A percentile compares a stretch with the other conserved stretches of the same genome.
These are phyloP conservation scores for Machimus atricapillus DNA, from an alignment of 2,888 invertebrate species.

Conservation along the genomic window DNA sequence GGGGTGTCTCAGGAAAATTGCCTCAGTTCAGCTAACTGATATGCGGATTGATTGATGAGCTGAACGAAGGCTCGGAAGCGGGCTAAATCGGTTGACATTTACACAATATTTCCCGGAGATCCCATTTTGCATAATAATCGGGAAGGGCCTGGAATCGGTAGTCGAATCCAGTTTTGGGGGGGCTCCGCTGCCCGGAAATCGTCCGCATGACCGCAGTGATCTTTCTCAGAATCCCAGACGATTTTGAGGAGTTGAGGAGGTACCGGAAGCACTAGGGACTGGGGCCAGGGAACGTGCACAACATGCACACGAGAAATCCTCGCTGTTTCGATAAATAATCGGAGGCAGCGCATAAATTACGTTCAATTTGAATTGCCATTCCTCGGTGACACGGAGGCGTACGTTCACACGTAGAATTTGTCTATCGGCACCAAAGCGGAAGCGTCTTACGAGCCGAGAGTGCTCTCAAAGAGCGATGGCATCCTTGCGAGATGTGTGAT, in stretches of 20 bases:
- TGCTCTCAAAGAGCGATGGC: neutral
- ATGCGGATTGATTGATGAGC: slow-evolving; percentile 36
- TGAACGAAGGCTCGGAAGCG: slow-evolving; percentile 22
- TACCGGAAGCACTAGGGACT: neutral
- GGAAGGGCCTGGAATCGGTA: neutral
- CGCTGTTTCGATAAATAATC: slow-evolving; percentile 41
- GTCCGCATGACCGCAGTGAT: neutral
- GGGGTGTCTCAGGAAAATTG: slow-evolving; percentile 11
- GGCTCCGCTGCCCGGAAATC: neutral
- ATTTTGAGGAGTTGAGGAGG: neutral
- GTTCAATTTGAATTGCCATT: slow-evolving; percentile 45
- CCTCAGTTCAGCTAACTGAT: slow-evolving; percentile 28
- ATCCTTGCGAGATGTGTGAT: slow-evolving; percentile 15
- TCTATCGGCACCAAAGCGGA: slow-evolving; percentile 40
- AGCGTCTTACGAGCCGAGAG: neutral
- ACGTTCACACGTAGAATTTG: slow-evolving; percentile 44
- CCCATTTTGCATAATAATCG: slow-evolving; percentile 26
- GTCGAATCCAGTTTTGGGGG: neutral
- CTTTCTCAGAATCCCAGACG: neutral
- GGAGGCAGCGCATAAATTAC: slow-evolving; percentile 43
- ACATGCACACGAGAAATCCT: neutral
- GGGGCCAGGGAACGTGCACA: neutral
- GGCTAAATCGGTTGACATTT: slow-evolving; percentile 33
- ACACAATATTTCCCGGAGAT: slow-evolving; percentile 24
- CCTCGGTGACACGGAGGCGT: slow-evolving; percentile 42